phyloP scores from a whole-genome alignment of 1,140 invertebrate species.

The Apis dorsata region DNA sequence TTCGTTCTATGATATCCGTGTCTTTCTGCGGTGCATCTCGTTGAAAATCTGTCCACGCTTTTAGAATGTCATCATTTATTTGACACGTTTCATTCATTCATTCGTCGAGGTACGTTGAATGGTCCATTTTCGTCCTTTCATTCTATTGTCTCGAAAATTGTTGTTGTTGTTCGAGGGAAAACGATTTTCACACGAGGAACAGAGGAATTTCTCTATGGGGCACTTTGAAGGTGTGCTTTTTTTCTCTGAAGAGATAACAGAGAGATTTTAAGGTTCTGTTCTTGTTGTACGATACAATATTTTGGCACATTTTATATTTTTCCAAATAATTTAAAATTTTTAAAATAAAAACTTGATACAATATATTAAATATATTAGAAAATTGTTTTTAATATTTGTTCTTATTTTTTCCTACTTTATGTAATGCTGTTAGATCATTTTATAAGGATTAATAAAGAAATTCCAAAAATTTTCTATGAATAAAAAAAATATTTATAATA shows the following conservation, averaged over 20 bases:
- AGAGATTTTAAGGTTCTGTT: background rate
- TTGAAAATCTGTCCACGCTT: constrained; percentile 27
- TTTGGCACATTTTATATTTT: no score
- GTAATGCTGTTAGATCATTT: no score
- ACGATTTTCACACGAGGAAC: background rate
- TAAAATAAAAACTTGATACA: no score
- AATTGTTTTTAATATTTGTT: no score
- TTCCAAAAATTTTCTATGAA: no score
- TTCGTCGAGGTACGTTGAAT: constrained; percentile 8
- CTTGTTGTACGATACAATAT: background rate
- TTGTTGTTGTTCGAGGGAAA: constrained; percentile 6
- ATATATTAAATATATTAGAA: no score
- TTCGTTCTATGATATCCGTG: background rate
- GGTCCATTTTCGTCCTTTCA: constrained; percentile 15
- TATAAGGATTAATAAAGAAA: no score
- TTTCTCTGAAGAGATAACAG: background rate
- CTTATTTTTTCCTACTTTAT: no score
- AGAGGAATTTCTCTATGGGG: background rate
- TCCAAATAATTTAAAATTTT: no score
- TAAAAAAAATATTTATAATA: background rate
- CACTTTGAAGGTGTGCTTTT: background rate
- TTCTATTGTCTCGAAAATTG: constrained; percentile 30
- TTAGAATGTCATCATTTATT: constrained; percentile 46
- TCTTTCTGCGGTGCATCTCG: background rate
- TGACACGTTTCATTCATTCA: constrained; percentile 37